Conservation (phyloP, 2,113 vertebrate genomes). For the Malurus cyaneus region DNA sequence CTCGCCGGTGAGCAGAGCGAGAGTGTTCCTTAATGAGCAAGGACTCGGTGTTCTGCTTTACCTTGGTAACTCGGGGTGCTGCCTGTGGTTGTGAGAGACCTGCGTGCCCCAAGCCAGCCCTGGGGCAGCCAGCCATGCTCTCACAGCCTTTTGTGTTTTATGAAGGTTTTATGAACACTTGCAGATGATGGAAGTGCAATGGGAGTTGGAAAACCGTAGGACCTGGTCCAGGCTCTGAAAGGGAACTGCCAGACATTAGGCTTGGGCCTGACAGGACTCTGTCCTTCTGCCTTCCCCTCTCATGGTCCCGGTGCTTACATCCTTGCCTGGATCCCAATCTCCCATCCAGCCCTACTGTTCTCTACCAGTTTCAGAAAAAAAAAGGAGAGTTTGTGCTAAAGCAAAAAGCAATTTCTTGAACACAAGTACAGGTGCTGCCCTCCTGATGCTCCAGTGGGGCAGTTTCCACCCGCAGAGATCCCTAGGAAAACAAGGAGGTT, state of each 20-base stretch:
- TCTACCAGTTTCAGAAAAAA: background rate
- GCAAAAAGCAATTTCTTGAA: rapidly evolving
- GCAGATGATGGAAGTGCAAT: background rate
- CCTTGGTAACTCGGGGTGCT: background rate
- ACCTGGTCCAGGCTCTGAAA: background rate
- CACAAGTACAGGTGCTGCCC: background rate
- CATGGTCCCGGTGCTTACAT: background rate
- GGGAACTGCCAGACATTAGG: background rate
- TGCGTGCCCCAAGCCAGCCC: background rate
- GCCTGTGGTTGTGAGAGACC: background rate
- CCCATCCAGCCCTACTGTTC: background rate
- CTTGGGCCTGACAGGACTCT: background rate
- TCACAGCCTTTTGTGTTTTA: background rate
- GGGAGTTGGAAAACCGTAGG: background rate
- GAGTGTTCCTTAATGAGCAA: background rate
- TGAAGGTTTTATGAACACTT: background rate
- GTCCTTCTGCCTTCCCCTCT: background rate
- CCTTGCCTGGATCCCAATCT: background rate
- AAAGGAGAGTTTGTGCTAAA: background rate
- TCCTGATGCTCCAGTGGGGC: background rate
- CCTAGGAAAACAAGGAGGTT: background rate
- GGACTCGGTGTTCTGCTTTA: background rate
- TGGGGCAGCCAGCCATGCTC: background rate
- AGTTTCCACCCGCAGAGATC: background rate
- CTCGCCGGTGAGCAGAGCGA: background rate